phyloP scores from a whole-genome alignment of 2,888 invertebrate species.

The Dynastes maya region DNA sequence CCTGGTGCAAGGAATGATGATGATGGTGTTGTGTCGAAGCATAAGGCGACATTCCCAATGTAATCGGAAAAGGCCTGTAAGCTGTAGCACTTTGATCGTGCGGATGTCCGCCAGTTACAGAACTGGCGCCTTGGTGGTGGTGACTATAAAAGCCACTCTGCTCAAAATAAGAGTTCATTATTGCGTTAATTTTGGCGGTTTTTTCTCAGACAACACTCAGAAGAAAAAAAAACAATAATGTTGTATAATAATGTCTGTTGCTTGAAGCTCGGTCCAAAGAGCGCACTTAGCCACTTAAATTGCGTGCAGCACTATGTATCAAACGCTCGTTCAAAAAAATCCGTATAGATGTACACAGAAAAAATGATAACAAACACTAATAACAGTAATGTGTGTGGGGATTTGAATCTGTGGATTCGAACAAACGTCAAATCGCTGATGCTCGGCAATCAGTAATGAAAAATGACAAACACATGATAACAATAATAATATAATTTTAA shows the following conservation, averaged over 20 bases:
- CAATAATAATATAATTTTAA: constrained; percentile 22
- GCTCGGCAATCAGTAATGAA: constrained; percentile 41
- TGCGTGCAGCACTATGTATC: constrained; percentile 29
- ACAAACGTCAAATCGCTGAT: constrained; percentile 41
- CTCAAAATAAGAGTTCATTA: constrained; percentile 97
- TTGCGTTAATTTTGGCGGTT: constrained; percentile 62
- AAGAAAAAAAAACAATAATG: background rate
- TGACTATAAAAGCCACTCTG: constrained; percentile 96
- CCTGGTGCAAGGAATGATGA: constrained; percentile 83
- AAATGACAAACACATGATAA: constrained; percentile 49
- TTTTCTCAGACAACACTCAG: constrained; percentile 47
- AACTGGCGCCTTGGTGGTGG: constrained; percentile 85
- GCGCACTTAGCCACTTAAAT: constrained; percentile 41
- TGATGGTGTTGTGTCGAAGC: constrained; percentile 80
- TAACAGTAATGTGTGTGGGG: constrained; percentile 18
- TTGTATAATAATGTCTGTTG: background rate
- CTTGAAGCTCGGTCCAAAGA: constrained; percentile 19
- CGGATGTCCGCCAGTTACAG: constrained; percentile 75
- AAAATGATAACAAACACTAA: constrained; percentile 33
- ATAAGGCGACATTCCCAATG: constrained; percentile 89
- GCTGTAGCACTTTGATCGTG: constrained; percentile 83
- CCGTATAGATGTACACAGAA: constrained; percentile 5
- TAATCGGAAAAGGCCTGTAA: constrained; percentile 90
- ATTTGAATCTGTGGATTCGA: constrained; percentile 19
- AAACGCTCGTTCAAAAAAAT: constrained; percentile 30